Percentiles rank a stretch among this genome's conserved stretches.
phyloP scores from a whole-genome alignment of 2,113 vertebrate species.

The Coptodon bakossiorum region DNA sequence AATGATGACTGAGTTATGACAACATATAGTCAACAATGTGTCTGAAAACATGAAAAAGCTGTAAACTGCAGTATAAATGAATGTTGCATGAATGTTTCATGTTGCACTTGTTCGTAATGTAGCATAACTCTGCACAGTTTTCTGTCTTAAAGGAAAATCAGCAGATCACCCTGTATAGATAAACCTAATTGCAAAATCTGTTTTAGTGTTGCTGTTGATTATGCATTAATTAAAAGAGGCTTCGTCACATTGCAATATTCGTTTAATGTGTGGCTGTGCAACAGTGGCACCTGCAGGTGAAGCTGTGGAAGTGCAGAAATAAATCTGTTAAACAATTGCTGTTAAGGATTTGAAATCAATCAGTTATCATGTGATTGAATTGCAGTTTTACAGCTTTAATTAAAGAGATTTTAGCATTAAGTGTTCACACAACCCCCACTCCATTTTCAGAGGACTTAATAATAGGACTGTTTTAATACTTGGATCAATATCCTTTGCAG shows the following conservation, averaged over 20 bases:
- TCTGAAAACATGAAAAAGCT: neutral
- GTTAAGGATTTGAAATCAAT: neutral
- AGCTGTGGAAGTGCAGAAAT: neutral
- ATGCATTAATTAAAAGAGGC: neutral
- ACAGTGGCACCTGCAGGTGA: conserved; percentile 37
- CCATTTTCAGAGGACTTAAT: neutral
- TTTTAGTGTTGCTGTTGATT: neutral
- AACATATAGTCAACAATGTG: neutral
- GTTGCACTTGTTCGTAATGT: neutral
- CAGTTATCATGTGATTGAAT: neutral
- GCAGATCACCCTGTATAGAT: neutral
- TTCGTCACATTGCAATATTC: neutral
- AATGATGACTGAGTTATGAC: neutral
- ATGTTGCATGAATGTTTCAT: neutral
- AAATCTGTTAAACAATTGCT: neutral
- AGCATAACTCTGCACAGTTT: neutral
- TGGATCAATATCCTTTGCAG: neutral
- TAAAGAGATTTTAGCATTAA: neutral
- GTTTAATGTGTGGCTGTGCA: neutral
- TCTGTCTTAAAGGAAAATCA: neutral
- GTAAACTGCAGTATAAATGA: neutral
- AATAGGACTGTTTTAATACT: neutral
- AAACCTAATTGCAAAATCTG: neutral
- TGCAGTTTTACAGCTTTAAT: neutral
- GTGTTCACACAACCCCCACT: neutral